phyloP scores from a whole-genome alignment of 2,888 invertebrate genomes.

The Alcis repandata region DNA sequence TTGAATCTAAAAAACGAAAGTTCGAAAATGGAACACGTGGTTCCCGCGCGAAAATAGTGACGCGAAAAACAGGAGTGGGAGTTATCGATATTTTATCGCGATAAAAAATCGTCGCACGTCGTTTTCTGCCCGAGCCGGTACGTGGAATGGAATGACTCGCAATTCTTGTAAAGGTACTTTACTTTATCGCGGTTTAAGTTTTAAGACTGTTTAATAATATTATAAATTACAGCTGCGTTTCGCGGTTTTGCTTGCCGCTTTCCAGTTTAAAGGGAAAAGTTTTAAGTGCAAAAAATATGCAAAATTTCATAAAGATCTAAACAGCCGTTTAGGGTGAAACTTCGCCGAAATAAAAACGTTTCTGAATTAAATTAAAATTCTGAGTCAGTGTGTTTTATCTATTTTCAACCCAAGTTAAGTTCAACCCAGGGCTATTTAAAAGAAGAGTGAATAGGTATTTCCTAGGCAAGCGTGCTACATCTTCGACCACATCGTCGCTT shows the following conservation, averaged over 20 bases:
- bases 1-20: not conserved
- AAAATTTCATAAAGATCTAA: too few relatives aligned
- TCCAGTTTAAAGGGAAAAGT: not conserved
- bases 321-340: too few relatives aligned
- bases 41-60: constrained; percentile 37
- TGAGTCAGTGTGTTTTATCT: too few relatives aligned
- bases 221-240: constrained; percentile 15
- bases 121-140: constrained; percentile 13
- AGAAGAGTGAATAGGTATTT: too few relatives aligned
- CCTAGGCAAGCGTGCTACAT: too few relatives aligned
- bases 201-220: constrained; percentile 18
- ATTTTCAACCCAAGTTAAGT: too few relatives aligned
- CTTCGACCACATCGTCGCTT: too few relatives aligned
- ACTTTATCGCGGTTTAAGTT: constrained; percentile 30
- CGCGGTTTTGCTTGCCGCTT: not conserved
- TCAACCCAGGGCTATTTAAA: too few relatives aligned
- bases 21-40: constrained; percentile 23
- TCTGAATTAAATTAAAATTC: too few relatives aligned
- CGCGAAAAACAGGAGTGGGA: constrained; percentile 21
- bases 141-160: constrained; percentile 26
- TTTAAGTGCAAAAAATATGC: too few relatives aligned
- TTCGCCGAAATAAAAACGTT: too few relatives aligned
- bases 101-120: constrained; percentile 27
- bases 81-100: constrained; percentile 15
- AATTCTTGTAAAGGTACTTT: constrained; percentile 1